Percentiles rank a stretch among this genome's conserved stretches.
These are phyloP conservation scores for Myotis pilosus DNA, from an alignment of 2,797 vertebrate species.

Conservation along the genomic window DNA sequence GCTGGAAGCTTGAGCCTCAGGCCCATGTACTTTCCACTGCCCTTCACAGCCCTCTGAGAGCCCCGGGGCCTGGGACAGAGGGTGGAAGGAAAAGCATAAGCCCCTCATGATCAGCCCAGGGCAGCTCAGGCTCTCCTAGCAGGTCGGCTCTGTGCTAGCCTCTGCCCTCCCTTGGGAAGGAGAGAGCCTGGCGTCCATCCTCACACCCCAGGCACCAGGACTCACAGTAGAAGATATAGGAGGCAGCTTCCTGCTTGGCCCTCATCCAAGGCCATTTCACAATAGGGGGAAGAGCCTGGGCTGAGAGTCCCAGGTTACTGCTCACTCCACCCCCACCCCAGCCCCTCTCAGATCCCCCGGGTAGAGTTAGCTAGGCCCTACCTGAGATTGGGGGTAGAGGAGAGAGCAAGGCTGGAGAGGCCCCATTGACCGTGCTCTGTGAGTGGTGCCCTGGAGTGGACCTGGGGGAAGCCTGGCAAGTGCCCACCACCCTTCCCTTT, in stretches of 20 bases:
- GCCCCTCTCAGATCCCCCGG: background rate
- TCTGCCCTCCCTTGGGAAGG: slow-evolving; percentile 71
- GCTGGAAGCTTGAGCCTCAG: background rate
- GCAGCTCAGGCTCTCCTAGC: background rate
- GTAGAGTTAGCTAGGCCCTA: background rate
- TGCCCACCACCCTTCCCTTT: background rate
- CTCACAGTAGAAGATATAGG: slow-evolving; percentile 74
- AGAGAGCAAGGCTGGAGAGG: background rate
- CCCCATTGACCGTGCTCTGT: background rate
- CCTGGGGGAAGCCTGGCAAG: background rate
- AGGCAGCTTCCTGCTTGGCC: slow-evolving; percentile 85
- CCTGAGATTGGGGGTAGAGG: background rate
- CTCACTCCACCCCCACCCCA: slow-evolving; percentile 39
- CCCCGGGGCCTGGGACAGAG: background rate
- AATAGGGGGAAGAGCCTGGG: slow-evolving; percentile 82
- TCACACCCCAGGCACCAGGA: slow-evolving; percentile 63
- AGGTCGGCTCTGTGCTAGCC: background rate
- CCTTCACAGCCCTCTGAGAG: background rate
- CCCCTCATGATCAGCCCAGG: background rate
- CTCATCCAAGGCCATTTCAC: slow-evolving; percentile 83
- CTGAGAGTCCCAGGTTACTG: slow-evolving; percentile 61
- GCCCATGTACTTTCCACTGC: background rate
- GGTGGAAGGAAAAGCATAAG: background rate
- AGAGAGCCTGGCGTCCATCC: slow-evolving; percentile 52
- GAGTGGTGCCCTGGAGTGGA: background rate